A percentile compares a stretch with the other conserved stretches of the same genome.
phyloP scores from a whole-genome alignment of 2,113 vertebrate genomes.

The Channa maculata region DNA sequence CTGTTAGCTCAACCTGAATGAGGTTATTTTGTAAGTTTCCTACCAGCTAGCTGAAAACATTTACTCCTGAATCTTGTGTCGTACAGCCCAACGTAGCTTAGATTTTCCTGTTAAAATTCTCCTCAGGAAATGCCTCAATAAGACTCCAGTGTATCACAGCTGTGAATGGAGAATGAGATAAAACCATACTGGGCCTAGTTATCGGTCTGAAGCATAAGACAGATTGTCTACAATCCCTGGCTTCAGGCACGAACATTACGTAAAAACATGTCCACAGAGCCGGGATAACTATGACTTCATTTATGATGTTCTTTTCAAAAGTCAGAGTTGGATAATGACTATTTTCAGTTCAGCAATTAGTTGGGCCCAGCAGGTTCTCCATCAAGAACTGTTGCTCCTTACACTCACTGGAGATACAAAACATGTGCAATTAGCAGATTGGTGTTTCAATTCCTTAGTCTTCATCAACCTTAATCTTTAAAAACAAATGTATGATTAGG shows the following conservation, averaged over 20 bases:
- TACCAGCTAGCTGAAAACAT: not conserved
- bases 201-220: not conserved
- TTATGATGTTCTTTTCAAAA: not conserved
- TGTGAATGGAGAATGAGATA: constrained; percentile 6
- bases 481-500: constrained; percentile 83
- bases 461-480: constrained; percentile 75
- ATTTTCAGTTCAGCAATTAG: constrained; percentile 51
- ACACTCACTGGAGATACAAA: constrained; percentile 33
- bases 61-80: not conserved
- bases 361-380: constrained; percentile 42
- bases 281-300: constrained; percentile 7
- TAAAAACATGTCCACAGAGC: not conserved
- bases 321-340: constrained; percentile 12
- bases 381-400: constrained; percentile 6
- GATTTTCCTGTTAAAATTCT: constrained; percentile 16
- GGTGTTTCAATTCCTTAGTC: constrained; percentile 57
- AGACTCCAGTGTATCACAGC: constrained; percentile 5
- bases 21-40: no score
- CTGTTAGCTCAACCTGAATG: not conserved
- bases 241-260: not conserved
- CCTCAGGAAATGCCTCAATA: constrained; percentile 15
- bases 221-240: constrained; percentile 6
- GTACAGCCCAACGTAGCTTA: not conserved
- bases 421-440: constrained; percentile 56
- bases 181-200: not conserved